Evolutionary conservation across 2,797 vertebrate species (phyloP), one percentile per base, ranked within the genome.

Genomic region (Macropodus opercularis): DNA sequence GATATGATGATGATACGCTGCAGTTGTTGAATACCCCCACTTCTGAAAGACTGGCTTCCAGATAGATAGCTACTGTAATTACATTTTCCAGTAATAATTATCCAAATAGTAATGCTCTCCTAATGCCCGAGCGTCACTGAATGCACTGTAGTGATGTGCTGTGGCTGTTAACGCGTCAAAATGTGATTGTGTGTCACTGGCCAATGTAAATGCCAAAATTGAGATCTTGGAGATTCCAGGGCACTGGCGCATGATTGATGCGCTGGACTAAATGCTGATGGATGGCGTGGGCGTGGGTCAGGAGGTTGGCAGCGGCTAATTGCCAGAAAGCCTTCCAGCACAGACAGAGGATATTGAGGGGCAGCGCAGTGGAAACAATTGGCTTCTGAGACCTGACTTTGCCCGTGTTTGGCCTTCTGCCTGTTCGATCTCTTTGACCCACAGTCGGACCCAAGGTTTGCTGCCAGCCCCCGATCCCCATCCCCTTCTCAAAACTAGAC

Each of bases 341-440:
- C 52, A 75, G 62, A 61, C 19, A 2, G 34, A 18, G 55, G 38
- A 66, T 72, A 81, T 70, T 85, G 63, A 77, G 69, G 63, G 49
- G 84, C 71, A 83, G 63, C 53, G 50, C 57, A 65, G 72, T 79
- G 81, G 73, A 87, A 89, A 69, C 72, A 57, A 88, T 85, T 52
- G 32, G 69, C 79, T 73, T 83, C 73, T 64, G 69, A 72, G 66
- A 70, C 19, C 21, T 49, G 42, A 64, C 65, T 68, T 55, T 64
- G 69, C 74, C 77, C 74, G 41, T 32, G 17, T 77, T 64, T 72
- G 63, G 47, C 62, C 54, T 57, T 51, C 71, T 66, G 55, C 62
- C 60, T 67, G 36, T 67, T 78, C 75, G 77, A 81, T 57, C 72
- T 64, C 43, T 10, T 15, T 79, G 79, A 87, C 70, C 75, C 59